These are phyloP conservation scores for Chalcosyrphus nemorum DNA, from an alignment of 2,888 invertebrate species.

Conservation along the genomic window DNA sequence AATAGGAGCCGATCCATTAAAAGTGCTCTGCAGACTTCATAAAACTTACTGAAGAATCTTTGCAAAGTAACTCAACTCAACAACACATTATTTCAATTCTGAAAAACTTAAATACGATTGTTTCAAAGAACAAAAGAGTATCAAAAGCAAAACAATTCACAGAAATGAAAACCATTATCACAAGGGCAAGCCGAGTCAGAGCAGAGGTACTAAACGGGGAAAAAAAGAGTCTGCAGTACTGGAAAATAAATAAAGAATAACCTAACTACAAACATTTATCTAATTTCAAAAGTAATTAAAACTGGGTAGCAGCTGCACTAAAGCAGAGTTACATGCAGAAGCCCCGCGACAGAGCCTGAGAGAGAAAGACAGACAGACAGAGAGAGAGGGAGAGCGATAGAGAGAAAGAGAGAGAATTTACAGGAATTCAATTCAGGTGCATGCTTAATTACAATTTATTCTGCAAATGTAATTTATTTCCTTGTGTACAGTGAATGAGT, in stretches of 20 bases:
- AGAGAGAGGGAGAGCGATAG: not conserved
- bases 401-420: constrained; percentile 16
- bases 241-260: constrained; percentile 65
- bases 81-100: constrained; percentile 41
- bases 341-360: not conserved
- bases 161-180: constrained; percentile 43
- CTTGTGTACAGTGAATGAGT: constrained; percentile 59
- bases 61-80: not conserved
- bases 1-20: constrained; percentile 3
- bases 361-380: not conserved
- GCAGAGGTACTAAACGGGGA: not conserved
- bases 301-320: constrained; percentile 70
- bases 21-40: not conserved
- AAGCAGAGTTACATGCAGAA: constrained; percentile 41
- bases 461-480: constrained; percentile 72
- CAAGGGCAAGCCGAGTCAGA: constrained; percentile 12
- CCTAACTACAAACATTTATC: constrained; percentile 72
- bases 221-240: constrained; percentile 34
- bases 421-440: constrained; percentile 73
- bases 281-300: constrained; percentile 73
- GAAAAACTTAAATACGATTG: constrained; percentile 40
- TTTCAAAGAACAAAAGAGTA: constrained; percentile 4
- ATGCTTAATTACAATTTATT: constrained; percentile 73
- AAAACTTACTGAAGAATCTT: not conserved
- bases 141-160: constrained; percentile 45